Base-by-base conservation (phyloP, 2,113 vertebrate species). In the Cepphus grylle region DNA sequence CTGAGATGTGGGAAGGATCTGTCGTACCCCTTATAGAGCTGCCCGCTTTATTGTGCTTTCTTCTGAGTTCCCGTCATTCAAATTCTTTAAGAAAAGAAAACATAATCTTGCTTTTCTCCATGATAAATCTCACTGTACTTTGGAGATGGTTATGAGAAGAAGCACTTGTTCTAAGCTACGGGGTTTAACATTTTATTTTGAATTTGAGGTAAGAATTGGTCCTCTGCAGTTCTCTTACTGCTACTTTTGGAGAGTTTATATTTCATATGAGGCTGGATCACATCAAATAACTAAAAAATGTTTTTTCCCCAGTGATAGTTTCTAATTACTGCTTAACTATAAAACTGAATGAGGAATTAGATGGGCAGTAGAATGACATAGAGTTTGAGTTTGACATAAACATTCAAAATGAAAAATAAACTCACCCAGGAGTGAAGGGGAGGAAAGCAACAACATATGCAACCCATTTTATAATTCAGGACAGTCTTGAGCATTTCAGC, bases 381-480 rank as follows among this genome's bases (percentile, higher is more conserved):
- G 45, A 69, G 34, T 65, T 94, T 6, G 8, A 81, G 36, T 62
- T 94, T 6, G 6, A 79, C 67, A 78, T 61, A 81, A 86, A 76
- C 52, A 79, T 84, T 91, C 36, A 61, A 76, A 91, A 86, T 72
- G 21, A 92, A 89, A 93, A 91, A 71, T 59, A 93, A 94, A 62
- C 32, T 88, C 47, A 55, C 8, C 10, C 2, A 0, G 50, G 78
- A 80, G 43, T 8, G 29, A 56, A 70, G 36, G 25, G 29, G 17
- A 85, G 34, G n/a, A 84, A 93, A 94, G 61, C 59, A 95, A 50
- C n/a, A 77, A 86, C 83, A 72, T 83, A 88, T 87, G 86, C 80
- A 92, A 91, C 42, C 45, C 32, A 73, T 94, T 93, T 96, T 96
- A 72, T 85, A 85, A 76, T 91, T 93, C 65, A 72, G 61, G 91